phyloP scores from a whole-genome alignment of 2,888 invertebrate species.

The Polydrusus tereticollis region DNA sequence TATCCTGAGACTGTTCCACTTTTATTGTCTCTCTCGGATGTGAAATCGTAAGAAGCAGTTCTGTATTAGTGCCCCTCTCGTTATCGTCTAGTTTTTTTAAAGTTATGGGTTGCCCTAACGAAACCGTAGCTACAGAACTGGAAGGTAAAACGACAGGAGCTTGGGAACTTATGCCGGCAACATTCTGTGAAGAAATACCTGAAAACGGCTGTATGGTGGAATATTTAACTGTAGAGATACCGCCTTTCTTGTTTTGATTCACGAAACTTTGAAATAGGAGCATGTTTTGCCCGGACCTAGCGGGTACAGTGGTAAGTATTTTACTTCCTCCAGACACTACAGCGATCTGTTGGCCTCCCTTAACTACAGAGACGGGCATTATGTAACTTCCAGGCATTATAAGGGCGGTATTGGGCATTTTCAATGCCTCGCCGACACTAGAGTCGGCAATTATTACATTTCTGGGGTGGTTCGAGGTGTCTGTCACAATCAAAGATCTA shows the following conservation, averaged over 20 bases:
- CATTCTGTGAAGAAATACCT: constrained; percentile 65
- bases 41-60: constrained; percentile 64
- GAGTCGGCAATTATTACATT: constrained; percentile 74
- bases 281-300: constrained; percentile 73
- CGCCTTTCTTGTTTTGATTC: constrained; percentile 74
- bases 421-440: constrained; percentile 75
- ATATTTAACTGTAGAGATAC: constrained; percentile 72
- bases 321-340: constrained; percentile 80
- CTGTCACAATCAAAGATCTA: constrained; percentile 61
- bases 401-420: constrained; percentile 76
- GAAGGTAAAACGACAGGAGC: constrained; percentile 66
- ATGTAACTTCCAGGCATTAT: constrained; percentile 81
- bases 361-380: constrained; percentile 79
- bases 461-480: constrained; percentile 64
- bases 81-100: constrained; percentile 65
- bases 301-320: constrained; percentile 69
- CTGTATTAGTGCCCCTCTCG: constrained; percentile 60
- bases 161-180: constrained; percentile 66
- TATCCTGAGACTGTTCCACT: constrained; percentile 37
- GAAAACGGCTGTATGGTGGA: constrained; percentile 66
- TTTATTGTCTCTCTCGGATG: constrained; percentile 58
- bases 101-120: constrained; percentile 64
- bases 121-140: constrained; percentile 63
- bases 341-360: constrained; percentile 79
- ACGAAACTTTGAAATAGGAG: constrained; percentile 77